Evolutionary conservation across 2,888 invertebrate species (phyloP), one percentile per base, ranked within the genome.

Genomic region (Meteorus cinctellus): DNA sequence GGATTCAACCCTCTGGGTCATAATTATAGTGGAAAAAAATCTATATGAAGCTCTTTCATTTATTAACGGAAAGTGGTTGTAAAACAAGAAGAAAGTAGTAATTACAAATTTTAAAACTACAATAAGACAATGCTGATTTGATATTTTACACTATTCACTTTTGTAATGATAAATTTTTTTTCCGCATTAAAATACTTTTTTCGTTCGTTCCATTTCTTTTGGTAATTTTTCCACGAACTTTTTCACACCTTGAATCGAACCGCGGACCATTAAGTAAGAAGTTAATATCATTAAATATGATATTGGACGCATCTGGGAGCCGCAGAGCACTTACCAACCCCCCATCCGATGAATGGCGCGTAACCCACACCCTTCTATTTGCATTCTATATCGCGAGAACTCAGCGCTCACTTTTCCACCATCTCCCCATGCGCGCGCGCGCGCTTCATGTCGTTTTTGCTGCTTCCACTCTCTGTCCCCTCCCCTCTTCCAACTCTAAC

Each of bases 261-360:
- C 88, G 80, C 88, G 89, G 87, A 86, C 89, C 89, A 89, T 89
- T 89, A 89, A 88, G 88, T 89, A 86, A 88, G 89, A 89, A 89
- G 89, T 89, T 89, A 89, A 89, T 89, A 89, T 89, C 89, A 88
- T 89, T 89, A 89, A 88, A 87, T 88, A 89, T 89, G 89, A 89
- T 89, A 89, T 89, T 88, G 89, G 89, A 88, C 89, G 88, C 89
- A 89, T 89, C 89, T 89, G 89, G 88, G 89, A 88, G 88, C 88
- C 87, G 83, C 88, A 87, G 85, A 89, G 89, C 89, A 89, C 89
- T 89, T 89, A 88, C 87, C 85, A 78, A 81, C 80, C 82, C 82
- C 72, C 72, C 29, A 55, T 31, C 55, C 65, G 41, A 65, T 41
- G 65, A 65, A 36, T 65, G 65, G 16, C 36, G 41, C 72, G n/a